Percentiles rank a stretch among this genome's conserved stretches.
Conservation (phyloP, 2,797 vertebrate species). For the Argentina silus region DNA sequence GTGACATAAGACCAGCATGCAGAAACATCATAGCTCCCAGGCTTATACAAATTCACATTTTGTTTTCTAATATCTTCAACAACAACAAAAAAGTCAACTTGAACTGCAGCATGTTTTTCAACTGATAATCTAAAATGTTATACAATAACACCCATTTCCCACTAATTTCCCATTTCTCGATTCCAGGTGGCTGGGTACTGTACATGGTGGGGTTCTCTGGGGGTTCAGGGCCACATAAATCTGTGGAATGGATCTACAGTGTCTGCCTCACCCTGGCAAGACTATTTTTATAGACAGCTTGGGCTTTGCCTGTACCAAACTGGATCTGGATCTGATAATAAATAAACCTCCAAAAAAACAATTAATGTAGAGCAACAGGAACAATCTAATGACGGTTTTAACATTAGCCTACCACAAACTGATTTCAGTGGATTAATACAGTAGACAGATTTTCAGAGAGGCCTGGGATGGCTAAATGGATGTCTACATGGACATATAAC, state of each 20-base stretch:
- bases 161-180: constrained; percentile 57
- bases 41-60: neutral
- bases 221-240: constrained; percentile 41
- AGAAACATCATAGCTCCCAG: neutral
- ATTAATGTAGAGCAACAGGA: constrained; percentile 29
- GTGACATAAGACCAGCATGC: too few species aligned
- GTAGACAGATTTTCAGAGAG: too few species aligned
- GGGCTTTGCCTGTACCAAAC: constrained; percentile 35
- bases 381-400: constrained; percentile 17
- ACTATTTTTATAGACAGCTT: constrained; percentile 42
- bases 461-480: too few species aligned
- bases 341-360: constrained; percentile 19
- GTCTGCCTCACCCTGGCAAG: constrained; percentile 36
- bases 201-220: constrained; percentile 43
- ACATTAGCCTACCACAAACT: too few species aligned
- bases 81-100: neutral
- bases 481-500: too few species aligned
- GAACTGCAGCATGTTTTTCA: too few species aligned
- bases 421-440: too few species aligned
- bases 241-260: constrained; percentile 30
- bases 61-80: neutral
- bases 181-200: constrained; percentile 30
- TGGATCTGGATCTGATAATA: constrained; percentile 4
- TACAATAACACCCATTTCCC: neutral
- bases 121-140: too few species aligned